Percentiles rank a stretch among this genome's conserved stretches.
Conservation (phyloP, 2,797 vertebrate species). For the Aselliscus stoliczkanus region DNA sequence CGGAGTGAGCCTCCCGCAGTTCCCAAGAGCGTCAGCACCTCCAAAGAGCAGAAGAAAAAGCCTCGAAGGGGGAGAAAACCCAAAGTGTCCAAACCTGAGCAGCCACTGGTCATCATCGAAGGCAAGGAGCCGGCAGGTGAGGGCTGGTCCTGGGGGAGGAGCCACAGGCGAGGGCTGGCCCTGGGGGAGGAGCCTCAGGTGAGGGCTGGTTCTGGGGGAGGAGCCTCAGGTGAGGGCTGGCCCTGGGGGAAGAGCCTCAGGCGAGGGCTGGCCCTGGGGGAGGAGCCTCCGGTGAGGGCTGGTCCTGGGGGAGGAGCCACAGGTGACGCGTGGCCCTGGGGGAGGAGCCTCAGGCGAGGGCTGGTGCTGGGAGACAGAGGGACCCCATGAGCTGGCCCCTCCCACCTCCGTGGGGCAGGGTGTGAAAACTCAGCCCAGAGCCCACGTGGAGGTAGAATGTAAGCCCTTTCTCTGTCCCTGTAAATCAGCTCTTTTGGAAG, state of each 20-base stretch:
- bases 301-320: not conserved
- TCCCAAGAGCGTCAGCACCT: conserved; percentile 49
- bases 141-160: not conserved
- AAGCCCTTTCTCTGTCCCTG: not conserved
- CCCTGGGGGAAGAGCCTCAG: not conserved
- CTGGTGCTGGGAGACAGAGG: not conserved
- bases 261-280: not conserved
- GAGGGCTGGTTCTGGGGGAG: not conserved
- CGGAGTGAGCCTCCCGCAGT: conserved; percentile 39
- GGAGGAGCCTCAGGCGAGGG: not conserved
- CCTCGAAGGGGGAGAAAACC: conserved; percentile 85
- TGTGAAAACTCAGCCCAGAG: not conserved
- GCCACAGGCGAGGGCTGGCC: not conserved
- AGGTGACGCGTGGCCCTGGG: not conserved
- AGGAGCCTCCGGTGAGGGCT: too few species aligned
- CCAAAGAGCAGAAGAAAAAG: conserved; percentile 83
- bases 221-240: not conserved
- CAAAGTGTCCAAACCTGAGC: conserved; percentile 81
- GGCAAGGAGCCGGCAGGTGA: conserved; percentile 80
- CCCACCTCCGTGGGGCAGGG: not conserved
- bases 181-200: not conserved
- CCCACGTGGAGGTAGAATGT: fast-evolving
- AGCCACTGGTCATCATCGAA: conserved; percentile 73
- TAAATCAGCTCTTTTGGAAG: not conserved
- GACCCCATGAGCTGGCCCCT: too few species aligned